A percentile compares a stretch with the other conserved stretches of the same genome.
These are phyloP conservation scores for Anableps anableps DNA, from an alignment of 2,797 vertebrate species.

Conservation along the genomic window DNA sequence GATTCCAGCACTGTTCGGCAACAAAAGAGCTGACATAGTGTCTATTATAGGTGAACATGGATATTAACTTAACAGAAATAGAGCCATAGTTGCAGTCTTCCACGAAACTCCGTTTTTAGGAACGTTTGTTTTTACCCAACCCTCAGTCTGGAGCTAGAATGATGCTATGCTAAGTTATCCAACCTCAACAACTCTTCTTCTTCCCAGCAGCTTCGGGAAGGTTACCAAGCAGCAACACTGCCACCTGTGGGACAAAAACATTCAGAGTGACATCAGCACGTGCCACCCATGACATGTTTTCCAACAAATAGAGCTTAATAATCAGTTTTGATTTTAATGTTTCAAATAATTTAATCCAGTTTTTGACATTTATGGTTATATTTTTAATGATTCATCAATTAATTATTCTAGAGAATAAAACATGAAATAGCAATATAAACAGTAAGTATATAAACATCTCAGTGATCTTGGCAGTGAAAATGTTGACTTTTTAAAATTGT, in stretches of 20 bases:
- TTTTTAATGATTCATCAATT: not conserved
- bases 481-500: not conserved
- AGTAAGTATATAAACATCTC: not conserved
- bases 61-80: not conserved
- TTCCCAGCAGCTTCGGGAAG: not conserved
- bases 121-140: conserved; percentile 32
- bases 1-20: conserved; percentile 50
- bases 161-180: conserved; percentile 27
- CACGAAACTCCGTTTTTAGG: not conserved
- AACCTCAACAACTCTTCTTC: conserved; percentile 4
- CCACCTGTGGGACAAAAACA: not conserved
- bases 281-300: not conserved
- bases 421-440: not conserved
- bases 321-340: not conserved
- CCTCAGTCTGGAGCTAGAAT: conserved; percentile 19
- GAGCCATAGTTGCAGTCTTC: conserved; percentile 17
- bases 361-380: not conserved
- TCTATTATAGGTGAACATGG: not conserved
- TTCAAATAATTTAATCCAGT: not conserved
- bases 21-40: conserved; percentile 73
- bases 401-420: not conserved
- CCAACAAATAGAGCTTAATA: not conserved
- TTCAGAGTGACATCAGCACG: not conserved
- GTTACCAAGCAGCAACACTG: not conserved
- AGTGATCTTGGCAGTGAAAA: not conserved